Evolutionary conservation across 2,888 invertebrate species (phyloP).

Genomic region (Aphrophora alni): DNA sequence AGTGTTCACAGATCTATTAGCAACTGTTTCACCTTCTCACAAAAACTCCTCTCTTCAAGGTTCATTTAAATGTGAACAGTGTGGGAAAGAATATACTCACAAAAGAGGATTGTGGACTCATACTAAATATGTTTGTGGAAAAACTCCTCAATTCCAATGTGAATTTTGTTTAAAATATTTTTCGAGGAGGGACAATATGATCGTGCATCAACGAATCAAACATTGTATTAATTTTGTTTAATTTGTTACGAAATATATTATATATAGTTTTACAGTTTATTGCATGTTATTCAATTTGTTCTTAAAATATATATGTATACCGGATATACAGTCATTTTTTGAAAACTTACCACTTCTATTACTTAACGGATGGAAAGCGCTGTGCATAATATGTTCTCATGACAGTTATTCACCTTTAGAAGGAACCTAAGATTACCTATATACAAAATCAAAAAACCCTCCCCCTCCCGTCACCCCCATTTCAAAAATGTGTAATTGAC

Average conservation of each 20-base stretch:
- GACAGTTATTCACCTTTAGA: too few relatives aligned
- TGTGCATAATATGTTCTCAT: too few relatives aligned
- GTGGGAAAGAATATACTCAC: conserved; percentile 63
- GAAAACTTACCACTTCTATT: too few relatives aligned
- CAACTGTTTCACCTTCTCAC: neutral
- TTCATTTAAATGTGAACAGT: conserved; percentile 21
- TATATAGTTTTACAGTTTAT: too few relatives aligned
- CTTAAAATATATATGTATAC: neutral
- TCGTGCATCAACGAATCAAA: conserved; percentile 14
- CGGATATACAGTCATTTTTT: neutral
- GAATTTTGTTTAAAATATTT: conserved; percentile 65
- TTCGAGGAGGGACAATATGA: conserved; percentile 43
- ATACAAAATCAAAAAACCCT: too few relatives aligned
- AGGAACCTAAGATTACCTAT: too few relatives aligned
- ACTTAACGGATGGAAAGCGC: too few relatives aligned
- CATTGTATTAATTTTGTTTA: neutral
- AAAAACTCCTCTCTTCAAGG: neutral
- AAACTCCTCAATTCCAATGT: conserved; percentile 67
- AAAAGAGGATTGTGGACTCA: conserved; percentile 64
- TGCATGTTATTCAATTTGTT: neutral
- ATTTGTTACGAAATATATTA: too few relatives aligned
- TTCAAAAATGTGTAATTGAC: too few relatives aligned
- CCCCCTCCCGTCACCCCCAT: too few relatives aligned
- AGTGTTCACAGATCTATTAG: neutral
- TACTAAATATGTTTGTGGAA: conserved; percentile 65